Evolutionary conservation across 2,113 vertebrate species (phyloP).

Genomic region (Chascanopsetta lugubris): DNA sequence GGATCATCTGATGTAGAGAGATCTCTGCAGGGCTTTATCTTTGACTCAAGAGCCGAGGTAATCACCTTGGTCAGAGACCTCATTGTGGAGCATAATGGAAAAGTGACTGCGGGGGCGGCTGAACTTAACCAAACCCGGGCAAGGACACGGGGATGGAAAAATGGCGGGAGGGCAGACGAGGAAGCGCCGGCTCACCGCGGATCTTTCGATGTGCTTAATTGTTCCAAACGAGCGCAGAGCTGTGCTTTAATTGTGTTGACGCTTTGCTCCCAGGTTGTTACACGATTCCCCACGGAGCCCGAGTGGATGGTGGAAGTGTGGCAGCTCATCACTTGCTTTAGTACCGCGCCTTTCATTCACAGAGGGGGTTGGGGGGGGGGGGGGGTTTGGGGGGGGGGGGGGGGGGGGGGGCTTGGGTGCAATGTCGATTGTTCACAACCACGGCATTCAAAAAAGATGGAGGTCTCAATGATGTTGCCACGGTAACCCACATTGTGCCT

Average conservation of each 20-base stretch:
- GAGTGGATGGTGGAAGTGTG: constrained; percentile 54
- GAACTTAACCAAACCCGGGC: constrained; percentile 33
- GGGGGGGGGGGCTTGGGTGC: constrained; percentile 73
- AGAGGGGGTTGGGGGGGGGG: no score
- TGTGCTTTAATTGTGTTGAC: constrained; percentile 58
- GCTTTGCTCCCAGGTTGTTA: constrained; percentile 66
- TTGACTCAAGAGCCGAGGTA: constrained; percentile 63
- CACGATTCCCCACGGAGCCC: constrained; percentile 66
- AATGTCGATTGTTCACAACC: constrained; percentile 71
- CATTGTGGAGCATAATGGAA: constrained; percentile 58
- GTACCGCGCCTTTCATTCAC: constrained; percentile 74
- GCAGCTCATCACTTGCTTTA: constrained; percentile 72
- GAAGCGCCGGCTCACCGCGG: constrained; percentile 4
- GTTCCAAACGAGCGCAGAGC: constrained; percentile 47
- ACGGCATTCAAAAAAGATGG: constrained; percentile 58
- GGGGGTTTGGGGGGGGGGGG: no score
- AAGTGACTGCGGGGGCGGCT: constrained; percentile 54
- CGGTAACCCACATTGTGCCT: constrained; percentile 77
- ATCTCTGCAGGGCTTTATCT: constrained; percentile 66
- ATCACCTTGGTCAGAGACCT: constrained; percentile 74
- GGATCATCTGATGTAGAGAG: constrained; percentile 60
- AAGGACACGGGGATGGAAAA: constrained; percentile 29
- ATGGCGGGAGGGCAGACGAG: background rate
- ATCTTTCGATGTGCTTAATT: no score
- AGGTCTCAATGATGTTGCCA: constrained; percentile 77